Conservation (phyloP, 30 jellyfish, hydroid and myxozoan species). For the Turritopsis dohrnii region DNA sequence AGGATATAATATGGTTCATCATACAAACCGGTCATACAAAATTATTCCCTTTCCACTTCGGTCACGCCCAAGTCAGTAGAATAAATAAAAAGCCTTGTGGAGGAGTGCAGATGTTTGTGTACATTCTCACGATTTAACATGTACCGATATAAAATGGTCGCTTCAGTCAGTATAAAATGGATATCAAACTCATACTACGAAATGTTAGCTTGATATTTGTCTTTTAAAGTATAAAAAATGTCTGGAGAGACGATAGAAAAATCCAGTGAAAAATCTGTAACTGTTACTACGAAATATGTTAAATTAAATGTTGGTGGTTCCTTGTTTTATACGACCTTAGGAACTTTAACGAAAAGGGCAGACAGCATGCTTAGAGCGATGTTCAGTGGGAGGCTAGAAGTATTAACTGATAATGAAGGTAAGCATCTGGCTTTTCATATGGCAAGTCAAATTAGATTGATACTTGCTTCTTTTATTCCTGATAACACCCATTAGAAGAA, state of each 20-base stretch:
- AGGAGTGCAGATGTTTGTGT: background rate
- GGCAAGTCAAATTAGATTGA: no score
- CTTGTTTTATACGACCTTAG: constrained; percentile 75
- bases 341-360: constrained; percentile 87
- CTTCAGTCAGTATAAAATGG: no score
- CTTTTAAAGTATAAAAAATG: no score
- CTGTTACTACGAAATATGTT: constrained; percentile 84
- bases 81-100: background rate
- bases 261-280: constrained; percentile 10
- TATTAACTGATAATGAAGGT: constrained; percentile 94
- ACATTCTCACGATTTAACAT: background rate
- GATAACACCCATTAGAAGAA: no score
- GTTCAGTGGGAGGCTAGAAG: constrained; percentile 98
- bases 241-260: constrained; percentile 32
- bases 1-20: no score
- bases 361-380: constrained; percentile 91
- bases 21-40: no score
- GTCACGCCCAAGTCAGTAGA: background rate
- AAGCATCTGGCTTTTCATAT: background rate
- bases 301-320: constrained; percentile 95
- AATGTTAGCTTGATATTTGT: no score
- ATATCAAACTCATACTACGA: no score
- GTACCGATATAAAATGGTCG: background rate
- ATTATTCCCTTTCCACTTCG: background rate
- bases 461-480: no score